Evolutionary conservation across 2,113 vertebrate species (phyloP).

Genomic region (Oncorhynchus masou): DNA sequence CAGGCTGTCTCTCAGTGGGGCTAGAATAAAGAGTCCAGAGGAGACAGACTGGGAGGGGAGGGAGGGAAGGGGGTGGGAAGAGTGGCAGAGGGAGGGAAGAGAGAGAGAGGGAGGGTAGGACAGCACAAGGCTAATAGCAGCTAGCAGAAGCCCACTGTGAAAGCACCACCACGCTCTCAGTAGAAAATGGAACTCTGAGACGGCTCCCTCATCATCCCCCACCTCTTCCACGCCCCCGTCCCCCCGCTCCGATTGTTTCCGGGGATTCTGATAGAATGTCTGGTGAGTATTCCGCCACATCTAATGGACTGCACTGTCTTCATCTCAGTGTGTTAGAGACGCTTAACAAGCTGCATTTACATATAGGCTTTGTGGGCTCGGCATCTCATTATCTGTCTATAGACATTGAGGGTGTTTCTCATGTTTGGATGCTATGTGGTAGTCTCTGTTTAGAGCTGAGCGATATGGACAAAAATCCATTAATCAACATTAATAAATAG

Average conservation of each 20-base stretch:
- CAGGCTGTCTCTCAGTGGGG: neutral
- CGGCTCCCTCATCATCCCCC: conserved; percentile 8
- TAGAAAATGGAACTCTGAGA: conserved; percentile 25
- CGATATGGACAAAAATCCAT: too few relatives aligned
- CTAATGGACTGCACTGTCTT: neutral
- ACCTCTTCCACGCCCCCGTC: conserved; percentile 29
- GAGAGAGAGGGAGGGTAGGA: neutral
- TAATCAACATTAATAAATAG: too few relatives aligned
- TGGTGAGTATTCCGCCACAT: conserved; percentile 54
- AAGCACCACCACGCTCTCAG: too few relatives aligned
- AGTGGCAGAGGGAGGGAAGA: neutral
- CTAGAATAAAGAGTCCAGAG: neutral
- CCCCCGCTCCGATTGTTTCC: conserved; percentile 10
- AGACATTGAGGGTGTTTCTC: too few relatives aligned
- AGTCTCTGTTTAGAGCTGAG: too few relatives aligned
- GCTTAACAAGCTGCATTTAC: too few relatives aligned
- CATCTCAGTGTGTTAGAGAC: too few relatives aligned
- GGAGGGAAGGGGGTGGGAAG: neutral
- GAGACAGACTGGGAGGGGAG: conserved; percentile 9
- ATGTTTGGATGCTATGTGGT: too few relatives aligned
- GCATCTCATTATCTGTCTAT: too few relatives aligned
- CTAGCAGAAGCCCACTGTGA: neutral
- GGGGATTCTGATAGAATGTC: conserved; percentile 54
- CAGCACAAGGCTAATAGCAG: conserved; percentile 10
- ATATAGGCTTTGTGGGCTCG: too few relatives aligned